Percentiles rank a stretch among this genome's conserved stretches.
phyloP scores from a whole-genome alignment of 23 tunicate genomes.

The Styela clava region DNA sequence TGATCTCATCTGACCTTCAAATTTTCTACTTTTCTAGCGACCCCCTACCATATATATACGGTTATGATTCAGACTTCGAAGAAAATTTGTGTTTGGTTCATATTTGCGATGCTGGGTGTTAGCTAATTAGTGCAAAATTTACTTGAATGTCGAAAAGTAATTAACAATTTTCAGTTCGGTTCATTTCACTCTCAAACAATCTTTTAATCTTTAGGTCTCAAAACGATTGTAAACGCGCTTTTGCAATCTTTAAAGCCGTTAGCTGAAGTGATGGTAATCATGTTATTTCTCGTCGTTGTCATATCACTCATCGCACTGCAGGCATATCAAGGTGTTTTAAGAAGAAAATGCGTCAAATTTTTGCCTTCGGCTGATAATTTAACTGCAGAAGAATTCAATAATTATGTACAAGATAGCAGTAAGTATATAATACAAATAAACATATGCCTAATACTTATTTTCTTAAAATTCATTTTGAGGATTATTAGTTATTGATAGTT shows the following conservation, averaged over 20 bases:
- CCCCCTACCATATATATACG: too few species aligned
- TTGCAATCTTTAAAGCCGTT: constrained; percentile 89
- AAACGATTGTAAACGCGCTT: constrained; percentile 92
- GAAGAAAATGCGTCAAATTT: constrained; percentile 52
- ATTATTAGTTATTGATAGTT: too few species aligned
- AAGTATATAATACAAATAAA: background rate
- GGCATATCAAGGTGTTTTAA: constrained; percentile 82
- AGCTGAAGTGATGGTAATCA: constrained; percentile 92
- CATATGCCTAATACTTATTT: background rate
- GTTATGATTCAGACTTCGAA: too few species aligned
- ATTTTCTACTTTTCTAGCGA: too few species aligned
- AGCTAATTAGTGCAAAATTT: too few species aligned
- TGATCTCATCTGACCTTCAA: too few species aligned
- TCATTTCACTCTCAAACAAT: too few species aligned
- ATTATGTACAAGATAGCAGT: constrained; percentile 31
- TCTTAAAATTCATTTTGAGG: background rate
- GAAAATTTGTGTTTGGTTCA: too few species aligned
- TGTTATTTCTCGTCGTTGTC: constrained; percentile 77
- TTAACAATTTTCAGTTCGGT: too few species aligned
- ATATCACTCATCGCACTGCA: constrained; percentile 87
- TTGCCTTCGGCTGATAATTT: background rate
- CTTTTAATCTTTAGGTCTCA: constrained; percentile 57
- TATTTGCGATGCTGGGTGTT: too few species aligned
- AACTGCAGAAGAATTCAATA: constrained; percentile 11
- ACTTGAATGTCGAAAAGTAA: too few species aligned